Base-by-base conservation (phyloP, 35 echinoderm and acorn worm species). In the Diadema setosum region DNA sequence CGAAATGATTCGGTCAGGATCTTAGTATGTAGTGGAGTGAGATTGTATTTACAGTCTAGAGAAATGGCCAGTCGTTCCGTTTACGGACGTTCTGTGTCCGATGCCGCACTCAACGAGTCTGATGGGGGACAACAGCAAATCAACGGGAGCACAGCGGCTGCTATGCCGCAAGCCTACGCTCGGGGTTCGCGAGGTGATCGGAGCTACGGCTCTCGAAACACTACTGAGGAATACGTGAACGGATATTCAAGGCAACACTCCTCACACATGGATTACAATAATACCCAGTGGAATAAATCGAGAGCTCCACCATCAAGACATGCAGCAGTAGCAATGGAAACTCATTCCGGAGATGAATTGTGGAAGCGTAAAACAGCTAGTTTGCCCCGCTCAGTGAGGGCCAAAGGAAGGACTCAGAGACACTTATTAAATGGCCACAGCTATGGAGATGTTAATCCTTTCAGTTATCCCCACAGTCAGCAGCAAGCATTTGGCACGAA, bases 121-220 rank as follows among this genome's bases (percentile, higher is more conserved):
- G 21, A 18, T n/a, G 35, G 73, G n/a, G 6, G 24, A 21, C 18
- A 41, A 34, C 24, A 3, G 27, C 29, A 41, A 36, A 44, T 21
- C 23, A 78, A 78, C 73, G 73, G 73, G 2, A 78, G 40, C 73
- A 36, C 44, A 5, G 14, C 73, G 73, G 40, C 73, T 39, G 73
- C 73, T 39, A 78, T 78, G 73, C 73, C 35, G 73, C 35, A 21
- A 78, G 73, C 73, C 5, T 78, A 78, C 73, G 73, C 73, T n/a
- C 11, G 73, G 44, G 73, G 73, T 18, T 16, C 29, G 35, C 16
- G 3, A 7, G 48, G 48, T 41, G 73, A 44, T 5, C n/a, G 17
- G 5, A 36, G 35, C 35, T 78, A 42, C 15, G 37, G 73, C n/a
- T 17, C 24, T 36, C 39, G 73, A 15, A 44, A 41, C 35, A 39